These are phyloP conservation scores for Aplodontia rufa DNA, from an alignment of 2,113 vertebrate genomes.

Conservation along the genomic window DNA sequence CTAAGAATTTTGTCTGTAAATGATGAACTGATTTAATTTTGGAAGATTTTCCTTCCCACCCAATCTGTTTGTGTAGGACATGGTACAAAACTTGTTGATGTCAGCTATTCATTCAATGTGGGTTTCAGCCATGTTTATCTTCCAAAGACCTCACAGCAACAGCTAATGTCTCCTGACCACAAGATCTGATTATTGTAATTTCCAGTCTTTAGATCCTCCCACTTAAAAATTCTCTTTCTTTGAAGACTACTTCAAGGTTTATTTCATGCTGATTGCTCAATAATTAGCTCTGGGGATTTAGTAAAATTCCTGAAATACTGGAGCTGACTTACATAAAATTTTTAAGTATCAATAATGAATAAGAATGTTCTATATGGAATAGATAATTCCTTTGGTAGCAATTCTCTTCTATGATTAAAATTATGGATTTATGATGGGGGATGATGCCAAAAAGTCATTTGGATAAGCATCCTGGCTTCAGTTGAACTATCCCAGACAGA, in stretches of 20 bases:
- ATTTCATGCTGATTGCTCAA: conserved; percentile 49
- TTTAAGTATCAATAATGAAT: conserved; percentile 38
- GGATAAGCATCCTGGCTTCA: conserved; percentile 23
- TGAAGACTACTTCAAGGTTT: conserved; percentile 68
- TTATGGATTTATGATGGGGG: conserved; percentile 34
- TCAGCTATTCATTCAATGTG: conserved; percentile 64
- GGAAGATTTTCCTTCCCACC: conserved; percentile 56
- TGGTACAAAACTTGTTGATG: conserved; percentile 59
- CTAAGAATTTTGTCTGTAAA: conserved; percentile 66
- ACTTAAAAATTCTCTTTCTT: conserved; percentile 50
- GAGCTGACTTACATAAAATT: conserved; percentile 29
- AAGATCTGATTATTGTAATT: conserved; percentile 72
- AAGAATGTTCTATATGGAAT: conserved; percentile 9
- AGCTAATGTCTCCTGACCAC: conserved; percentile 67
- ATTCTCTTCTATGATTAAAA: conserved; percentile 51
- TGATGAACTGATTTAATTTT: conserved; percentile 72
- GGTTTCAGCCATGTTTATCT: conserved; percentile 70
- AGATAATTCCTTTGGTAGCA: conserved; percentile 34
- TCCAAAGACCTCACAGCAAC: conserved; percentile 74
- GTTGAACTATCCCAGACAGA: conserved; percentile 43
- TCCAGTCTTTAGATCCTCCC: conserved; percentile 49
- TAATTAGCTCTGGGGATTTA: conserved; percentile 48
- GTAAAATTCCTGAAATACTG: conserved; percentile 46
- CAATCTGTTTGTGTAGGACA: conserved; percentile 60
- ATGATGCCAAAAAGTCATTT: conserved; percentile 32